Evolutionary conservation across 1,140 invertebrate species (phyloP).

Genomic region (Trinorchestia longiramus): DNA sequence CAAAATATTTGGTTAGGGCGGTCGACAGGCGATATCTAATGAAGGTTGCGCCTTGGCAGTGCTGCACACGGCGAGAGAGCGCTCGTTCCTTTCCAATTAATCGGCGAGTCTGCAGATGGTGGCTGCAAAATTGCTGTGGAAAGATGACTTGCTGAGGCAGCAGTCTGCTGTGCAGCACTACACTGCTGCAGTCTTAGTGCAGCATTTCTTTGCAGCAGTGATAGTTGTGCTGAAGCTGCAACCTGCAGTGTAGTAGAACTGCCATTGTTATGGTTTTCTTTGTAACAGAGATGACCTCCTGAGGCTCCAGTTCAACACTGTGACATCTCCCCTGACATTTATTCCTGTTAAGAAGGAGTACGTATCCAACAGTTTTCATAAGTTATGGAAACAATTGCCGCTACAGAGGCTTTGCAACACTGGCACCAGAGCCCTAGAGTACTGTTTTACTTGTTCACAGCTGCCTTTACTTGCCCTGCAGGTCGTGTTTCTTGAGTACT

Average conservation of each 20-base stretch:
- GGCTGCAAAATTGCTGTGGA: background rate
- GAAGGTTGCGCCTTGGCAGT: background rate
- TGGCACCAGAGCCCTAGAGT: background rate
- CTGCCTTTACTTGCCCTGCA: background rate
- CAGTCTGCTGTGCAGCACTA: background rate
- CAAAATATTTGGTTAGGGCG: slow-evolving; percentile 21
- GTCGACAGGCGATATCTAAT: background rate
- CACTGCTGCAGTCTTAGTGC: background rate
- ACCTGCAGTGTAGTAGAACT: background rate
- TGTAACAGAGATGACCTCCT: too few relatives aligned
- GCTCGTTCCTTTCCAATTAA: slow-evolving; percentile 42
- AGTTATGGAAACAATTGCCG: background rate
- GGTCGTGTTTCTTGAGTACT: too few relatives aligned
- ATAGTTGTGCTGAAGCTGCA: background rate
- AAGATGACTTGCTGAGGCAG: slow-evolving; percentile 14
- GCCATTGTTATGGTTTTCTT: too few relatives aligned
- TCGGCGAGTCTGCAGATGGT: slow-evolving; percentile 10
- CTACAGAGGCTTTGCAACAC: background rate
- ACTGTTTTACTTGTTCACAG: background rate
- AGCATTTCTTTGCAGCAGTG: background rate
- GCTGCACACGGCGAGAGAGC: background rate
- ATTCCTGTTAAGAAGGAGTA: background rate
- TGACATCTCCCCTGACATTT: too few relatives aligned
- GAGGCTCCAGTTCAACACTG: too few relatives aligned
- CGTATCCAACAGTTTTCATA: background rate